phyloP scores from a whole-genome alignment of 2,797 vertebrate species.

The Silurus lanzhouensis region DNA sequence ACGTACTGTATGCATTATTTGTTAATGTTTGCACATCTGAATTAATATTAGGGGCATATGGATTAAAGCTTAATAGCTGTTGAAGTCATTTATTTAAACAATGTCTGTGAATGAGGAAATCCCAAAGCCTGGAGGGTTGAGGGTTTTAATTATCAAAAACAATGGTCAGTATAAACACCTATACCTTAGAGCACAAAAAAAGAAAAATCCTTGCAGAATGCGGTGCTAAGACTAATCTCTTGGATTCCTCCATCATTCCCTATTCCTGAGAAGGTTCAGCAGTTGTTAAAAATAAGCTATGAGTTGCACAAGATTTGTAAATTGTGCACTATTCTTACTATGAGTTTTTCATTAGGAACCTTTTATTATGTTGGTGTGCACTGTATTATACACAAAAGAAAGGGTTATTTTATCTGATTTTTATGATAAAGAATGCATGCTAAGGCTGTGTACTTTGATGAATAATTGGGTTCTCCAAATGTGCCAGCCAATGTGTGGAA shows the following conservation, averaged over 20 bases:
- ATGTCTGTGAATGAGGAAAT: conserved; percentile 22
- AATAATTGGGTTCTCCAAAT: conserved; percentile 43
- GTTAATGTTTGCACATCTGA: conserved; percentile 20
- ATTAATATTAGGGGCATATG: not conserved
- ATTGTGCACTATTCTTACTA: conserved; percentile 49
- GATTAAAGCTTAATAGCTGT: conserved; percentile 8
- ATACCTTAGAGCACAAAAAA: conserved; percentile 5
- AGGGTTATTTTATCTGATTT: conserved; percentile 58
- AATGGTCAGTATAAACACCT: not conserved
- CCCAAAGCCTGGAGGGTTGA: conserved; percentile 40
- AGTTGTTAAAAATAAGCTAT: conserved; percentile 39
- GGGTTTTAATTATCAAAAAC: conserved; percentile 46
- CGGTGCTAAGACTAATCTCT: conserved; percentile 71
- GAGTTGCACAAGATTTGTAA: conserved; percentile 31
- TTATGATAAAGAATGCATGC: conserved; percentile 59
- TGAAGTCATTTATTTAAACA: conserved; percentile 14
- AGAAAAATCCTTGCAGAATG: conserved; percentile 35
- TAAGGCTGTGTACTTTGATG: conserved; percentile 42
- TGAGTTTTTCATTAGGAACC: conserved; percentile 63
- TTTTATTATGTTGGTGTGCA: conserved; percentile 62
- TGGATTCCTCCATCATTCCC: conserved; percentile 79
- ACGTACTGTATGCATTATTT: conserved; percentile 22
- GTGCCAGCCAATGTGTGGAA: conserved; percentile 45
- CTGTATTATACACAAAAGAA: conserved; percentile 58
- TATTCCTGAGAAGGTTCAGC: conserved; percentile 51